These are phyloP conservation scores for Crax fasciolata DNA, from an alignment of 2,797 vertebrate species.

Conservation along the genomic window DNA sequence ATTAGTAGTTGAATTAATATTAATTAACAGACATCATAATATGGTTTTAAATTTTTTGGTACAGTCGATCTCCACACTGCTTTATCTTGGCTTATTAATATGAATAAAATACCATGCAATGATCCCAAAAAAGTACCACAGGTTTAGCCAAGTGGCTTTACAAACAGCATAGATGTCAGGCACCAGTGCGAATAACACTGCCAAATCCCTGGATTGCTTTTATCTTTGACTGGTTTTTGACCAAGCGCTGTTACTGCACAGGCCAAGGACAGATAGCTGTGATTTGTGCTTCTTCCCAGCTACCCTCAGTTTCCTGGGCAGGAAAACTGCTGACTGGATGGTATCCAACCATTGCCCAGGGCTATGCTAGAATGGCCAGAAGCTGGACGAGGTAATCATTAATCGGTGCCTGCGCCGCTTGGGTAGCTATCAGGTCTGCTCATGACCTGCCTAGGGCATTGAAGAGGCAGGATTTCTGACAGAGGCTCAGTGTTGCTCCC, in stretches of 20 bases:
- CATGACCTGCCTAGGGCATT: not conserved
- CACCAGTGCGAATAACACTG: not conserved
- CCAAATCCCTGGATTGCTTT: not conserved
- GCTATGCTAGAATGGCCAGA: not conserved
- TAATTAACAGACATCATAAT: not conserved
- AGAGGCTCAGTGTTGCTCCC: not conserved
- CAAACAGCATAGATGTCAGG: not conserved
- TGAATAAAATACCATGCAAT: not conserved
- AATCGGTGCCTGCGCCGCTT: not conserved
- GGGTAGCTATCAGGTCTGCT: not conserved
- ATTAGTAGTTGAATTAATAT: not conserved
- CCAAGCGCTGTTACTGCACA: not conserved
- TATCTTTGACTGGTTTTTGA: not conserved
- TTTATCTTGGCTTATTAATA: not conserved
- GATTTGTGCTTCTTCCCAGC: slow-evolving; percentile 27
- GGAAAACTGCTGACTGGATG: slow-evolving; percentile 17
- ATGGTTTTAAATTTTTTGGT: not conserved
- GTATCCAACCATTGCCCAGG: not conserved
- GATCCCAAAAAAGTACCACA: not conserved
- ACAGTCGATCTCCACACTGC: not conserved
- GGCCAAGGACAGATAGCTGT: not conserved
- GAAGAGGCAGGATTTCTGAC: not conserved
- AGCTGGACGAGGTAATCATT: not conserved
- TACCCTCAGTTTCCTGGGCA: slow-evolving; percentile 6
- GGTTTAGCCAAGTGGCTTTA: not conserved